Evolutionary conservation across 1,140 invertebrate genomes (phyloP), one percentile per base, ranked within the genome.

Genomic region (Chironomus striatipennis): DNA sequence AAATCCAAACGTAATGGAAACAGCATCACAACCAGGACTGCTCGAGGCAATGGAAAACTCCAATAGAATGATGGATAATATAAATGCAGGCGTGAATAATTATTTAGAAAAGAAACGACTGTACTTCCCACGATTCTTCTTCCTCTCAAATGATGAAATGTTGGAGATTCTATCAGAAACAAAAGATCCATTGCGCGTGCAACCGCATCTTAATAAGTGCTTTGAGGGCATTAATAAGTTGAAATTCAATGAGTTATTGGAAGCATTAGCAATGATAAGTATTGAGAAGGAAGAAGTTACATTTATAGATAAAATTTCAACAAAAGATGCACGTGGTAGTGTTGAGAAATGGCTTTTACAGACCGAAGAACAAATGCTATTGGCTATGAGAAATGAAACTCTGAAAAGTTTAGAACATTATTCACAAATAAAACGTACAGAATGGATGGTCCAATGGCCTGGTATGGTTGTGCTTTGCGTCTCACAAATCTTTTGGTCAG

Each of bases 141-240:
- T 98, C 79, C 84, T 98, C 47, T 97, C 95, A 7, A 97, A 97
- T 80, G 94, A 97, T 79, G 96, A 98, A 85, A 92, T 98, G 88
- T 85, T 98, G 21, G 94, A 97, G 83, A 97, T 98, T 79, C 83
- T 98, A 65, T 96, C 95, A 0, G 94, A 97, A 86, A 90, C 92
- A 0, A 96, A 95, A 83, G 93, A 97, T 84, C 94, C 91, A 0
- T 79, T 89, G 15, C 87, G 92, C 76, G 94, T 97, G 4, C 93
- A 97, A 79, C 94, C 94, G 0, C 93, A 97, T 86, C 84, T 97
- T 70, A 93, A 92, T 81, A 98, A 98, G 84, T 96, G 93, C 83
- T 97, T 97, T 78, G 93, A 95, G 83, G 91, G 90, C 42, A 91
- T 93, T 75, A 85, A 86, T 76, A 83, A 84, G 74, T 81, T 92